Base-by-base conservation (phyloP, 2,888 invertebrate species). In the Mechanitis mazaeus region DNA sequence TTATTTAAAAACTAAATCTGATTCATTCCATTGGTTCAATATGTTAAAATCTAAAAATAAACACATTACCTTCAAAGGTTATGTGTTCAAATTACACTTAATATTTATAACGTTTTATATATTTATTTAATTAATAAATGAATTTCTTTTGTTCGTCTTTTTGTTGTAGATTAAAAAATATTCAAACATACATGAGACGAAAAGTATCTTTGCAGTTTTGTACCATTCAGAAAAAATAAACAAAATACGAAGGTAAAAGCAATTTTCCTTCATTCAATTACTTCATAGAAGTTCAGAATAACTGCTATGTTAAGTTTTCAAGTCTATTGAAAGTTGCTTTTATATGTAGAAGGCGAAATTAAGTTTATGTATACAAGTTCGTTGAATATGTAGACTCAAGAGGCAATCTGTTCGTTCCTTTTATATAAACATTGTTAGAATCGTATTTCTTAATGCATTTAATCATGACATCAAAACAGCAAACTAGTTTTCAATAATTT, bases 301-400 rank as follows among this genome's bases (percentile, higher is more conserved):
- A 7, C 50, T 50, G 28, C 31, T 50, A 31, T 50, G 50, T 31
- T 50, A 50, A 50, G 50, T 50, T 50, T 50, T 42, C 7, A 11
- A 28, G 31, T 31, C 50, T 50, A 31, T 50, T 50, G 31, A 50
- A 50, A 50, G 50, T 50, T 50, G 31, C 31, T 50, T 50, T 50
- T 50, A 50, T 50, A 9, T 50, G 50, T 6, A 50, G 7, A n/a
- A 50, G 50, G 28, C 28, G 50, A 50, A 50, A 31, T 50, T 50
- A 50, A 28, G 5, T 50, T 31, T 31, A 50, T 50, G 11, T 31
- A 31, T 50, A 50, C 50, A 6, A 31, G 50, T 50, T 9, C n/a
- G 50, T 50, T 50, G 50, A 50, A 50, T 50, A 31, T 31, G 28
- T 50, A 50, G 31, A 50, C 50, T 31, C 31, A 9, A 31, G 50